Base-by-base conservation (phyloP, 2,797 vertebrate species). In the Sebastiscus tertius region DNA sequence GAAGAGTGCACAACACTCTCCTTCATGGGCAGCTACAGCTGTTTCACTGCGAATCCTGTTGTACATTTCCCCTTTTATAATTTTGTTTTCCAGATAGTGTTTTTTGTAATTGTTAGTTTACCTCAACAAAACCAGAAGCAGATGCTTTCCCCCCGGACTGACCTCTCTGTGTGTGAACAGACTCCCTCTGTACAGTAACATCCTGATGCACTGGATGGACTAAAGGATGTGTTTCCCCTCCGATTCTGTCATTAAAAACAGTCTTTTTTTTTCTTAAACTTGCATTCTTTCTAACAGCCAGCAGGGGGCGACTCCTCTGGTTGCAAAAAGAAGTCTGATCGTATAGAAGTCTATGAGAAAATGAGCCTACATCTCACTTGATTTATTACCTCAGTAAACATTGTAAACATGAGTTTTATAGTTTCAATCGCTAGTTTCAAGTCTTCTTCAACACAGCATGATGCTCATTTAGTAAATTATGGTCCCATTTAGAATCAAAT, bases 11-110 rank as follows among this genome's bases (percentile, higher is more conserved):
- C 83, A 39, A 69, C 73, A 66, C 80, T 60, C 80, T 74, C 62
- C 71, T 78, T 74, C 64, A 36, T 20, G 42, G 72, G 82, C 72
- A 24, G 77, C 75, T 89, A 80, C 88, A 78, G 89, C 84, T 84
- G 86, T 87, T 89, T 75, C 70, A 84, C 74, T 80, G 74, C 60
- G 66, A 65, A 82, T 64, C 24, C 58, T 77, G 20, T 73, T 90
- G 89, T 90, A 87, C 55, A 89, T 89, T 79, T 80, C 77, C 65
- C 81, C 92, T 88, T 81, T 83, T 91, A 64, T 83, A 58, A 12
- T 63, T 72, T 63, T 80, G 64, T 74, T 81, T 65, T 86, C 49
- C 59, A 72, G 63, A 77, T 81, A 77, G 34, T 4, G 14, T 66
- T 46, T 61, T 83, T 88, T 80, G 54, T 88, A 59, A 72, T 83